These are phyloP conservation scores for Coronaproctus castanopsis DNA, from an alignment of 2,888 invertebrate genomes.

Conservation along the genomic window DNA sequence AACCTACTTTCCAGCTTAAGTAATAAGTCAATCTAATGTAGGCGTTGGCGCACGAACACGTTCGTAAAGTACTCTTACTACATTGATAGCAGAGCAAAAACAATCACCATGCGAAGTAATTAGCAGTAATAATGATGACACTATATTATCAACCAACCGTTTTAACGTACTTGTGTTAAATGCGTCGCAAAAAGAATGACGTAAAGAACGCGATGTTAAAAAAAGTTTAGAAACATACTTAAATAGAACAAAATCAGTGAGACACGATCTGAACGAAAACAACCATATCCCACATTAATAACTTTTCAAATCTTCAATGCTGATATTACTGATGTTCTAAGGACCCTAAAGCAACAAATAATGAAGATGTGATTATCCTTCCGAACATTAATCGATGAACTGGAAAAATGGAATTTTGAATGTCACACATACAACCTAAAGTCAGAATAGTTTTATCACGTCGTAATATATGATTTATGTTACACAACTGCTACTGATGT, in stretches of 20 bases:
- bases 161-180: not conserved
- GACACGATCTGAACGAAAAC: not conserved
- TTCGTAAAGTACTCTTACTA: too few species aligned
- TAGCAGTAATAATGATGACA: not conserved
- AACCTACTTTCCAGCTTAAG: too few species aligned
- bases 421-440: not conserved
- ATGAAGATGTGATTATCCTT: not conserved
- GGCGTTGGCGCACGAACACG: too few species aligned
- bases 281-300: not conserved
- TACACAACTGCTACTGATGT: not conserved
- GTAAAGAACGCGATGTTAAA: not conserved
- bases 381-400: not conserved
- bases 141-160: not conserved
- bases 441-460: not conserved
- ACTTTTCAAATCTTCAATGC: not conserved
- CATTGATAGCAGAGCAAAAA: too few species aligned
- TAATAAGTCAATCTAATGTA: too few species aligned
- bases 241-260: not conserved
- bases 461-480: not conserved
- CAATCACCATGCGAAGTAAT: too few species aligned
- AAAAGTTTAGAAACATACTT: not conserved
- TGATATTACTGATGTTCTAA: not conserved
- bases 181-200: not conserved
- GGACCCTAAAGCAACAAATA: not conserved
- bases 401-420: not conserved